Conservation (phyloP, 2,113 vertebrate species). For the Gorsachius goisagi region DNA sequence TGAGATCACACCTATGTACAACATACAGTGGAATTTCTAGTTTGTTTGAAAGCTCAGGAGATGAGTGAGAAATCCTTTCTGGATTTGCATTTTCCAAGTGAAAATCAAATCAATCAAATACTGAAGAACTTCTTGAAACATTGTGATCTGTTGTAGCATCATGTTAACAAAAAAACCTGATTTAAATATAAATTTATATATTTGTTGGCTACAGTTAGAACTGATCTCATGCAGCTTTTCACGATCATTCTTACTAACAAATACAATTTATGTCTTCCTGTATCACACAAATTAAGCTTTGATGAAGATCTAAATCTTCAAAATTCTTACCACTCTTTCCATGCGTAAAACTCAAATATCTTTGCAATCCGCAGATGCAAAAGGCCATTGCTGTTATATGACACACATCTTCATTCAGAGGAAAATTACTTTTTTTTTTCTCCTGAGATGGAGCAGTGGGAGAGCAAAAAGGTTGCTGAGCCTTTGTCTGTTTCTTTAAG, state of each 20-base stretch:
- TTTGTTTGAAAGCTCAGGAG: background rate
- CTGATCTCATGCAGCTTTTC: background rate
- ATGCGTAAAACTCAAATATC: background rate
- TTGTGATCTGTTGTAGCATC: background rate
- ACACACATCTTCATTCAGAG: background rate
- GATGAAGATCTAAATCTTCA: background rate
- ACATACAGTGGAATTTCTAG: background rate
- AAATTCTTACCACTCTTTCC: background rate
- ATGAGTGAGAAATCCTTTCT: background rate
- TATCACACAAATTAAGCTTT: background rate
- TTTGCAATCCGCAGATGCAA: background rate
- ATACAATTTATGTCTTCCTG: background rate
- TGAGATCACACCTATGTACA: background rate
- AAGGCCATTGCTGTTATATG: background rate
- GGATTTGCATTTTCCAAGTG: background rate
- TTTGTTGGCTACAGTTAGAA: background rate
- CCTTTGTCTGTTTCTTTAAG: background rate
- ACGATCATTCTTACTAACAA: background rate
- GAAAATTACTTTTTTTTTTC: background rate
- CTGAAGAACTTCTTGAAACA: background rate
- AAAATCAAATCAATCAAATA: background rate
- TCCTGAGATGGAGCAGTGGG: background rate
- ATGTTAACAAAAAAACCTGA: background rate
- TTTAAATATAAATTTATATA: background rate
- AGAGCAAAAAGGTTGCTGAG: background rate